phyloP scores from a whole-genome alignment of 1,140 invertebrate species.

The Dinoponera quadriceps region DNA sequence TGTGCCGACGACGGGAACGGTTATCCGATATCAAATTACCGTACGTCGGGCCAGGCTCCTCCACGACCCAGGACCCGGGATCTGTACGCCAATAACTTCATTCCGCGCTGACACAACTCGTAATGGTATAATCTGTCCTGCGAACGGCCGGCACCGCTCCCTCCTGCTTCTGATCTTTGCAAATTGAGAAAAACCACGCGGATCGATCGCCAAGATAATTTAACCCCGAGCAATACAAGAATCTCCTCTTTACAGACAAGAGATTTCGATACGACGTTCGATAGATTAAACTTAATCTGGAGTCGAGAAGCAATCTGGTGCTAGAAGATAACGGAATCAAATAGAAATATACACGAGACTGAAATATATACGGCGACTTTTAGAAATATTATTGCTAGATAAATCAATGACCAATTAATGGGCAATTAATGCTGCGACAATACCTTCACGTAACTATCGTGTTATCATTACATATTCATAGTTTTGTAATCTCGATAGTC shows the following conservation, averaged over 20 bases:
- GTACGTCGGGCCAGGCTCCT: conserved; percentile 68
- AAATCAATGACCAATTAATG: no score
- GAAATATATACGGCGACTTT: no score
- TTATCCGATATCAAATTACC: conserved; percentile 73
- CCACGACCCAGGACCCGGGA: conserved; percentile 43
- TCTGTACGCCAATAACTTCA: conserved; percentile 65
- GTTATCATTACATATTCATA: no score
- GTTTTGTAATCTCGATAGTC: neutral
- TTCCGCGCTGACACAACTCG: conserved; percentile 63
- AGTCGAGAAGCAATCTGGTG: no score
- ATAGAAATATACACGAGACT: no score
- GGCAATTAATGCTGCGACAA: no score
- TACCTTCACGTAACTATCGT: no score
- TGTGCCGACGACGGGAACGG: conserved; percentile 52
- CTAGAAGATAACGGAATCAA: no score
- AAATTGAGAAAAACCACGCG: conserved; percentile 28
- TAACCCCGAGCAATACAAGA: neutral
- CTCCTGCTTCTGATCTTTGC: conserved; percentile 7
- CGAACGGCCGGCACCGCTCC: neutral
- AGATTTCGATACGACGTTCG: neutral
- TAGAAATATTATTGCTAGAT: no score
- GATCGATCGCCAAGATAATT: conserved; percentile 21
- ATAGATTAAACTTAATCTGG: neutral
- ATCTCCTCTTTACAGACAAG: neutral
- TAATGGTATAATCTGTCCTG: conserved; percentile 60